Base-by-base conservation (phyloP, 1,140 invertebrate genomes). In the Ceratina calcarata region DNA sequence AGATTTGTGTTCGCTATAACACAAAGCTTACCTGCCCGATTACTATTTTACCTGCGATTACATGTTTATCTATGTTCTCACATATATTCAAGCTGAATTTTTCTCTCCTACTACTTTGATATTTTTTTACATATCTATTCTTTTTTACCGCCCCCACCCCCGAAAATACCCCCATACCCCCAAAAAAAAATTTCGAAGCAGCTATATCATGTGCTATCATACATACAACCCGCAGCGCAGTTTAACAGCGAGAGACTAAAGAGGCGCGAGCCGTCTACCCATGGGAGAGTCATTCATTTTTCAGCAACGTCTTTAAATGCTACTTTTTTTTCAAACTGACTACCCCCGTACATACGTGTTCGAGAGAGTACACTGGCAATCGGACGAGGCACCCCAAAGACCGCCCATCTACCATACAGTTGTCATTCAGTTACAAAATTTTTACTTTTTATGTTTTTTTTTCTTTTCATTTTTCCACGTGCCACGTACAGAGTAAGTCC, bases 1-100 rank as follows among this genome's bases (percentile, higher is more conserved):
- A 95, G 95, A 94, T 94, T 95, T 95, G 94, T 94, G 94, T 94
- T 93, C 91, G 89, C 92, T 90, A 92, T 92, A 92, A 94, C 94
- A 94, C 94, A 94, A 94, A 95, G 93, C 94, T 94, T 94, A 94
- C 94, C 94, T 92, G 87, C 91, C 67, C 89, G 89, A 91, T 77
- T 90, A 89, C 80, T 84, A 27, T 32, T 87, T 87, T 83, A 85
- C 88, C 87, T 86, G 80, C 82, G 70, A 84, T 45, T 45, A 67
- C 15, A 78, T 80, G 75, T 81, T 87, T 75, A 76, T 83, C 76
- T 57, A 57, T 57, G 37, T 45, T 45, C 37, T 45, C 37, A 57
- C 55, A 57, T 57, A 57, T 57, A 57, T 27, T 57, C 57, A 49
- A 49, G n/a, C 49, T 4, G 64, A 37, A 66, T 67, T 66, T 22